phyloP scores from a whole-genome alignment of 2,888 invertebrate genomes.

The Trypoxylon attenuatum region DNA sequence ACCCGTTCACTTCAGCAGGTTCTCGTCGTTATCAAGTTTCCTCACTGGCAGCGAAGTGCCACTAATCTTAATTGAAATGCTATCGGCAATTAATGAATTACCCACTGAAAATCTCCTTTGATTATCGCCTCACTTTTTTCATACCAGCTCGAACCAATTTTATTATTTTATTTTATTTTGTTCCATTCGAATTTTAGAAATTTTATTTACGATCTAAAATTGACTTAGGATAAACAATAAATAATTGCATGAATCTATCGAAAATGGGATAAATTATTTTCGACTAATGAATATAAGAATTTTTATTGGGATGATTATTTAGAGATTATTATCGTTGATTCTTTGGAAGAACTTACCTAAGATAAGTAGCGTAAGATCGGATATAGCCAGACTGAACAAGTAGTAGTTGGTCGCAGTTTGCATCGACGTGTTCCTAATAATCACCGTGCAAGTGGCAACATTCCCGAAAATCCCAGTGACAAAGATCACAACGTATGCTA shows the following conservation, averaged over 20 bases:
- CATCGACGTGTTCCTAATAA: conserved; percentile 86
- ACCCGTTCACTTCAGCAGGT: neutral
- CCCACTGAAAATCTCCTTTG: conserved; percentile 5
- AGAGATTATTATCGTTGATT: too few species aligned
- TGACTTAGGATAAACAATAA: too few species aligned
- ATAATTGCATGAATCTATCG: too few species aligned
- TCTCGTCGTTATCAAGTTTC: conserved; percentile 5
- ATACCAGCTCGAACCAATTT: conserved; percentile 3
- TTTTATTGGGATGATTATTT: too few species aligned
- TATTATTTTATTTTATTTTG: too few species aligned
- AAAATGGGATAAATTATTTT: too few species aligned
- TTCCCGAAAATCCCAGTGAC: conserved; percentile 90
- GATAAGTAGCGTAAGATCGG: conserved; percentile 87
- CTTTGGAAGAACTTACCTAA: conserved; percentile 81
- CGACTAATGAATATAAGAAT: too few species aligned
- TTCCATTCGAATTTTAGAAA: too few species aligned
- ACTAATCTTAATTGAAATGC: conserved; percentile 9
- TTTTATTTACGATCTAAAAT: too few species aligned
- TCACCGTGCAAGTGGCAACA: conserved; percentile 88
- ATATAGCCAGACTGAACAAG: conserved; percentile 90
- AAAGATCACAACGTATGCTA: conserved; percentile 85
- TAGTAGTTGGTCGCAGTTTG: conserved; percentile 95
- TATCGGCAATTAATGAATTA: conserved; percentile 15
- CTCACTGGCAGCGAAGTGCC: conserved; percentile 32
- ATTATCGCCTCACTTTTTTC: conserved; percentile 7